Base-by-base conservation (phyloP, 2,113 vertebrate genomes). In the Sitta europaea region DNA sequence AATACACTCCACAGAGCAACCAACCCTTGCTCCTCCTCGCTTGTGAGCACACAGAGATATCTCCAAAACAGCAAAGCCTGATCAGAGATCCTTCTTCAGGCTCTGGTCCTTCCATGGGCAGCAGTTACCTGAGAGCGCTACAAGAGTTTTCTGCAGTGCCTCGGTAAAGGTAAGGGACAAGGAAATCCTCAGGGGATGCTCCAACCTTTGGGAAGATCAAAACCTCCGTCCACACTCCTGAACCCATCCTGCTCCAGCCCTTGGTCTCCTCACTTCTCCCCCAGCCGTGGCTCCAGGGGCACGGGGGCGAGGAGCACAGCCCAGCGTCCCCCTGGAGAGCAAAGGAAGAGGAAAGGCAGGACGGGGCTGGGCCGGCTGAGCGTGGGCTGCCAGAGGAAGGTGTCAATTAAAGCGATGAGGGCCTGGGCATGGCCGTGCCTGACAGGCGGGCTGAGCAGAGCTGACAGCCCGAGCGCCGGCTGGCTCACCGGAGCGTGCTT, bases 351-450 rank as follows among this genome's bases (percentile, higher is more conserved):
- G 84, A 97, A 96, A 97, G 82, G 72, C 91, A 40, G 92, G 87
- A 84, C 36, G 62, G 91, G 90, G 91, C 67, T 38, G 92, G 97
- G 97, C 96, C 0, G 35, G 74, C 61, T 43, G 38, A 94, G 97
- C 33, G 4, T 88, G 94, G 94, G 96, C 96, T 35, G 66, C 54
- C 92, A 98, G 96, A 96, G 98, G 98, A 98, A 98, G 98, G 98
- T 98, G 98, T 98, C 98, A 99, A 99, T 99, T 99, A 99, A 98
- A 99, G 96, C 96, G 97, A 99, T 99, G 98, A 98, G 94, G 92
- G 96, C 97, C 79, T n/a, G 59, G 1, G 54, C 97, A 92, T 97
- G 89, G 96, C 57, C 0, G 8, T 0, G 71, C 63, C 97, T 99
- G 99, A 99, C 99, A 99, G 99, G 96, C 97, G 86, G 98, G 98